Conservation (phyloP, 1,140 invertebrate genomes). For the Cydia strobilella region DNA sequence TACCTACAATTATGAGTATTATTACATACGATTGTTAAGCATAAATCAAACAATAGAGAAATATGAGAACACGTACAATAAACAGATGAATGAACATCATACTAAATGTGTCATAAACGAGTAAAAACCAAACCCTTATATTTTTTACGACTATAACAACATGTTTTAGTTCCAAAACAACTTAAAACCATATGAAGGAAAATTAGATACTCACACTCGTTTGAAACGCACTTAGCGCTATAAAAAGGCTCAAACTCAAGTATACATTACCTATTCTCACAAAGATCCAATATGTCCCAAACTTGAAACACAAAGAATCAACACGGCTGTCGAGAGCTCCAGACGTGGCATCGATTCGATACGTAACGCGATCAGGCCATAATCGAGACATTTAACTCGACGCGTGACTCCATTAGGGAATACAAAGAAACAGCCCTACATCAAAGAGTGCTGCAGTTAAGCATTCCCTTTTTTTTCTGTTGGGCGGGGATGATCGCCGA, state of each 20-base stretch:
- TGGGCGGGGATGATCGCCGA: not conserved
- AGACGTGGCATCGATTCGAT: constrained; percentile 40
- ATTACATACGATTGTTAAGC: no score
- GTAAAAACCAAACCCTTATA: no score
- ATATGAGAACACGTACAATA: no score
- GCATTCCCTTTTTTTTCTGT: constrained; percentile 24
- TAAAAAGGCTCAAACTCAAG: constrained; percentile 34
- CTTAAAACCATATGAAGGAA: no score
- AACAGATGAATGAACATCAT: no score
- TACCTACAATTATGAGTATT: no score
- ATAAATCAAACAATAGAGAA: no score
- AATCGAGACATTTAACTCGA: constrained; percentile 64
- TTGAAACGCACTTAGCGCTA: no score
- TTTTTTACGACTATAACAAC: no score
- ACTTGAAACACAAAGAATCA: constrained; percentile 47
- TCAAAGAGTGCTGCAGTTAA: constrained; percentile 42
- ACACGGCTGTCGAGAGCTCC: constrained; percentile 43
- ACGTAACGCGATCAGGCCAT: constrained; percentile 57
- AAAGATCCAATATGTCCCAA: constrained; percentile 40
- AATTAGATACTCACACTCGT: no score
- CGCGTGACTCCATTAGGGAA: constrained; percentile 67
- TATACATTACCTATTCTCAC: constrained; percentile 38
- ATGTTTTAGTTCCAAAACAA: no score
- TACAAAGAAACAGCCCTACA: constrained; percentile 53
- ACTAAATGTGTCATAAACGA: no score